phyloP scores from a whole-genome alignment of 2,888 invertebrate genomes.

The Bombylius major region DNA sequence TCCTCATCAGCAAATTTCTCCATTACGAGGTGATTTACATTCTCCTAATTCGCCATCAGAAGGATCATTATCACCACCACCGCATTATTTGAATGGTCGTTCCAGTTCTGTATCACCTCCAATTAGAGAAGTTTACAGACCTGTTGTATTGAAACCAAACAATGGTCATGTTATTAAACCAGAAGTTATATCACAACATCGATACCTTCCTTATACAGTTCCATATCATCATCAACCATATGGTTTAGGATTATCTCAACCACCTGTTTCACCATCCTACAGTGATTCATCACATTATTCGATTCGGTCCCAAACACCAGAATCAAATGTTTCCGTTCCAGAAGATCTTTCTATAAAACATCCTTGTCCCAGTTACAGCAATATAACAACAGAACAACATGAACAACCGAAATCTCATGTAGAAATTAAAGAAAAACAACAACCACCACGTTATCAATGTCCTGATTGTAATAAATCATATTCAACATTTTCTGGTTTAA shows the following conservation, averaged over 20 bases:
- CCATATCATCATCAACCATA: conserved; percentile 20
- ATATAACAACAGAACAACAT: neutral
- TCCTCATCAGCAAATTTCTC: conserved; percentile 26
- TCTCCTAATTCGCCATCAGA: conserved; percentile 33
- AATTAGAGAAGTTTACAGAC: conserved; percentile 29
- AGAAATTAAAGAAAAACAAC: conserved; percentile 27
- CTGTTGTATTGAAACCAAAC: conserved; percentile 25
- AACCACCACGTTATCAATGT: conserved; percentile 70
- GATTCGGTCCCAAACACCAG: conserved; percentile 34
- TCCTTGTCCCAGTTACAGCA: neutral
- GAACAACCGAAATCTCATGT: neutral
- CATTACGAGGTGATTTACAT: conserved; percentile 27
- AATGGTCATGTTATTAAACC: conserved; percentile 9
- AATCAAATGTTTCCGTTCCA: conserved; percentile 32
- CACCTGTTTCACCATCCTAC: conserved; percentile 36
- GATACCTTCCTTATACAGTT: conserved; percentile 27
- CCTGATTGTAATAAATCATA: conserved; percentile 90
- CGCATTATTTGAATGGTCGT: conserved; percentile 33
- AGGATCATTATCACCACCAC: conserved; percentile 33
- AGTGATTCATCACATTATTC: conserved; percentile 32
- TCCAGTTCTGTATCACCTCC: conserved; percentile 35
- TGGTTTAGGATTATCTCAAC: conserved; percentile 17
- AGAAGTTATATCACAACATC: conserved; percentile 15
- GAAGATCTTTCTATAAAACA: conserved; percentile 35
- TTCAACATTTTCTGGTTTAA: conserved; percentile 91